Conservation (phyloP, 2,888 invertebrate genomes). For the Andrena marginata region DNA sequence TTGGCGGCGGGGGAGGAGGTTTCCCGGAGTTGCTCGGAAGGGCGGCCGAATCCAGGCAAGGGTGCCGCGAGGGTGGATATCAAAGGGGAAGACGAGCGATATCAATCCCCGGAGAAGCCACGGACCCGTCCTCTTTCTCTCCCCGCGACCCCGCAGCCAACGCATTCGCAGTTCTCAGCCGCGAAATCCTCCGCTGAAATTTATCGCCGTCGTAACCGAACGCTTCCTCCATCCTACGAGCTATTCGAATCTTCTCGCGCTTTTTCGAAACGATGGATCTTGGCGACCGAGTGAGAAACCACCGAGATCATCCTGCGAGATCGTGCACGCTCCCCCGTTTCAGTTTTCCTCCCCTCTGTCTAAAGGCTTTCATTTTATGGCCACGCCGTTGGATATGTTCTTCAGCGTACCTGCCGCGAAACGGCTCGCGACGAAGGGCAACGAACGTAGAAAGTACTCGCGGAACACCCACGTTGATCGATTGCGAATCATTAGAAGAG, state of each 20-base stretch:
- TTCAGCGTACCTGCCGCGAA: too few relatives aligned
- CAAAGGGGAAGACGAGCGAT: slow-evolving; percentile 83
- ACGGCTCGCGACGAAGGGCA: too few relatives aligned
- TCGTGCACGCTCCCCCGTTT: slow-evolving; percentile 7
- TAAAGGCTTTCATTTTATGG: slow-evolving; percentile 33
- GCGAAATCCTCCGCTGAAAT: slow-evolving; percentile 81
- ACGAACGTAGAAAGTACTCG: too few relatives aligned
- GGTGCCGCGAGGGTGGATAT: slow-evolving; percentile 77
- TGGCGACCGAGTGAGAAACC: slow-evolving; percentile 48
- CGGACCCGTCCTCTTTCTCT: slow-evolving; percentile 66
- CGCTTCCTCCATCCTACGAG: slow-evolving; percentile 33
- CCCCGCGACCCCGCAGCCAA: slow-evolving; percentile 49
- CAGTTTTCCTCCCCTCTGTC: not conserved
- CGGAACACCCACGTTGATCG: too few relatives aligned
- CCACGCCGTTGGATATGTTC: not conserved
- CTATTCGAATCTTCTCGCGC: slow-evolving; percentile 47
- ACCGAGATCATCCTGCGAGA: slow-evolving; percentile 39
- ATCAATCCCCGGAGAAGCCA: slow-evolving; percentile 81
- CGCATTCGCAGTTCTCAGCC: slow-evolving; percentile 83
- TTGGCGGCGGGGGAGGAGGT: slow-evolving; percentile 62
- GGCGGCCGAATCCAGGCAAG: slow-evolving; percentile 31
- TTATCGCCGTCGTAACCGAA: slow-evolving; percentile 79
- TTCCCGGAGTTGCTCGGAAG: slow-evolving; percentile 32
- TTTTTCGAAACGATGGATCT: slow-evolving; percentile 50
- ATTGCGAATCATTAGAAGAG: too few relatives aligned